A percentile compares a stretch with the other conserved stretches of the same genome.
Evolutionary conservation across 2,797 vertebrate genomes (phyloP).

Genomic region (Erethizon dorsatum): DNA sequence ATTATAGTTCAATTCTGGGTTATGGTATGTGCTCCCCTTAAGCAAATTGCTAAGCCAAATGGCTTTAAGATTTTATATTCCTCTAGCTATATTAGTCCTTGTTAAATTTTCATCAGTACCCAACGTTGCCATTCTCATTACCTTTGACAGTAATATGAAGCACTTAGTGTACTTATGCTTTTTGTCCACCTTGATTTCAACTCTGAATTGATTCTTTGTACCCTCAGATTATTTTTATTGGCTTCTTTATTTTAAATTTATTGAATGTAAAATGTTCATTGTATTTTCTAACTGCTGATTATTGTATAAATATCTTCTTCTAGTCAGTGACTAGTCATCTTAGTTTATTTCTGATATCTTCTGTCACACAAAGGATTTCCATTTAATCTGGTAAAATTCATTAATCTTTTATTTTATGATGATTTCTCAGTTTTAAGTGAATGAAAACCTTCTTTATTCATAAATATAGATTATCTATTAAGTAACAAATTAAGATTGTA

Average conservation of each 20-base stretch:
- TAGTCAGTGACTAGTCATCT: background rate
- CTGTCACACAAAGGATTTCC: background rate
- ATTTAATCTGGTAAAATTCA: background rate
- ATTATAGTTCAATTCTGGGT: background rate
- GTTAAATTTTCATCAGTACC: background rate
- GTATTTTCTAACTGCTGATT: background rate
- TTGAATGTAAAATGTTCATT: background rate
- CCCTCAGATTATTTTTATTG: conserved; percentile 23
- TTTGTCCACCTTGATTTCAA: background rate
- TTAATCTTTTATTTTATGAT: background rate
- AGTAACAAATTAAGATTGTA: background rate
- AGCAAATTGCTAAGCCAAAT: background rate
- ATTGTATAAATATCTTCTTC: background rate
- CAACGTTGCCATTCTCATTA: background rate
- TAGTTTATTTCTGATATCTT: background rate
- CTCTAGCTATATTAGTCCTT: background rate
- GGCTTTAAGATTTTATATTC: background rate
- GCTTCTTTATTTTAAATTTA: background rate
- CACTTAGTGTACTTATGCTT: background rate
- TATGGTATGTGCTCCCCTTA: background rate
- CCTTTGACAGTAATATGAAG: background rate
- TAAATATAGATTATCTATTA: background rate
- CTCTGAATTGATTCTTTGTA: background rate
- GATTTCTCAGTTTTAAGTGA: background rate
- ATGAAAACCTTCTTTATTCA: background rate